Evolutionary conservation across 2,113 vertebrate genomes (phyloP), one percentile per base, ranked within the genome.

Genomic region (Colossoma macropomum): DNA sequence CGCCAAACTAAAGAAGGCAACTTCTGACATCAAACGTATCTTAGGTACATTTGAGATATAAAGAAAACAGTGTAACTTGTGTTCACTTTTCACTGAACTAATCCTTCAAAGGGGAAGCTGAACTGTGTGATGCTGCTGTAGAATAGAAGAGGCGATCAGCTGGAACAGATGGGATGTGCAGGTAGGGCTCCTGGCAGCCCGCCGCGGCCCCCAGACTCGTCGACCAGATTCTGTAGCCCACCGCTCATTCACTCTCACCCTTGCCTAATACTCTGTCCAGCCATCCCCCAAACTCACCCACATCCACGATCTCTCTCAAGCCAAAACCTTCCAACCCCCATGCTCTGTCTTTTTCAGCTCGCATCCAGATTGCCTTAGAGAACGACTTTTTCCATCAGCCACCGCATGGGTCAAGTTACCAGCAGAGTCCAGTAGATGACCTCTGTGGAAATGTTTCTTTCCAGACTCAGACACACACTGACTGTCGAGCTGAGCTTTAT

Each of bases 401-500:
- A 62, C 59, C 59, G 25, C 59, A 62, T 4, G 15, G 59, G 59
- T 62, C 59, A 62, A 13, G n/a, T 62, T 62, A 62, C 59, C 59
- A 62, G n/a, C 25, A 15, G 59, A 62, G 59, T 62, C 59, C 59
- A 62, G 59, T 27, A 1, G 59, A 27, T 27, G 59, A 62, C 59
- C 59, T 27, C n/a, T 62, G 25, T 62, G 59, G 59, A 62, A 62
- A 62, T 1, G 59, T 62, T 62, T 27, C 59, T 62, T 62, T 62
- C 59, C 59, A 62, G n/a, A 62, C 59, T 12, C 59, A 62, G n/a
- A 62, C 59, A 27, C 59, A 62, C 25, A n/a, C 54, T 23, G 19
- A 59, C 54, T 23, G 19, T 75, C 70, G 28, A 30, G 56, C 41
- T 59, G 77, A 71, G 81, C 13, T 28, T 79, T 79, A 65, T 25